A percentile compares a stretch with the other conserved stretches of the same genome.
Evolutionary conservation across 2,888 invertebrate genomes (phyloP).

Genomic region (Colletes collaris): DNA sequence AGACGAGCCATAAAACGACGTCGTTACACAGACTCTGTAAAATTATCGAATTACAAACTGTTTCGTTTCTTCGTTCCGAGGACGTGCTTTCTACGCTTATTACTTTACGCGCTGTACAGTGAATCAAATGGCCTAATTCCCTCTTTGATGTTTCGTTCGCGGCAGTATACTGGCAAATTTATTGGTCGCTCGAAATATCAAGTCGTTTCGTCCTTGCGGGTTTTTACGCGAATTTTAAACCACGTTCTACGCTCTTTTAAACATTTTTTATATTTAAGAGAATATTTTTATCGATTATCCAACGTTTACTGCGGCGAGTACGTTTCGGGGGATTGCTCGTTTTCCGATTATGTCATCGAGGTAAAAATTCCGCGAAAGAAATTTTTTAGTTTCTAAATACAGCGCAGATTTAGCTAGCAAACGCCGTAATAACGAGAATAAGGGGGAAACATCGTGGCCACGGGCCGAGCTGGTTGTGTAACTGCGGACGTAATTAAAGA

Average conservation of each 20-base stretch:
- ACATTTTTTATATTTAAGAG: too few species aligned
- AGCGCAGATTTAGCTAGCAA: too few species aligned
- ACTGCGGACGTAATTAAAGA: slow-evolving; percentile 32
- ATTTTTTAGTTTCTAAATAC: too few species aligned
- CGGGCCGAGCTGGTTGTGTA: background rate
- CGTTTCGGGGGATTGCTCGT: too few species aligned
- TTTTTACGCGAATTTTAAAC: background rate
- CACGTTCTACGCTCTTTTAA: too few species aligned
- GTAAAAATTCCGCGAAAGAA: too few species aligned
- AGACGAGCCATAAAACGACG: slow-evolving; percentile 40
- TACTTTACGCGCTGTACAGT: slow-evolving; percentile 13
- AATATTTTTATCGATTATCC: too few species aligned
- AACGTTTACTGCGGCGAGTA: too few species aligned
- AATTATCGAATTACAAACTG: slow-evolving; percentile 50
- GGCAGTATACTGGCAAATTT: background rate
- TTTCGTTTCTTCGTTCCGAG: slow-evolving; percentile 33
- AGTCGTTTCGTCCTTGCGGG: background rate
- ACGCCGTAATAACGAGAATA: background rate
- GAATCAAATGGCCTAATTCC: slow-evolving; percentile 24
- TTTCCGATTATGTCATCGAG: too few species aligned
- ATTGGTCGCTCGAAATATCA: slow-evolving; percentile 7
- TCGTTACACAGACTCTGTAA: slow-evolving; percentile 27
- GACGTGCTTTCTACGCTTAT: slow-evolving; percentile 32
- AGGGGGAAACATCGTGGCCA: background rate
- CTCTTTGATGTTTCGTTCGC: slow-evolving; percentile 9